These are phyloP conservation scores for Euplexia lucipara DNA, from an alignment of 2,888 invertebrate genomes.

Conservation along the genomic window DNA sequence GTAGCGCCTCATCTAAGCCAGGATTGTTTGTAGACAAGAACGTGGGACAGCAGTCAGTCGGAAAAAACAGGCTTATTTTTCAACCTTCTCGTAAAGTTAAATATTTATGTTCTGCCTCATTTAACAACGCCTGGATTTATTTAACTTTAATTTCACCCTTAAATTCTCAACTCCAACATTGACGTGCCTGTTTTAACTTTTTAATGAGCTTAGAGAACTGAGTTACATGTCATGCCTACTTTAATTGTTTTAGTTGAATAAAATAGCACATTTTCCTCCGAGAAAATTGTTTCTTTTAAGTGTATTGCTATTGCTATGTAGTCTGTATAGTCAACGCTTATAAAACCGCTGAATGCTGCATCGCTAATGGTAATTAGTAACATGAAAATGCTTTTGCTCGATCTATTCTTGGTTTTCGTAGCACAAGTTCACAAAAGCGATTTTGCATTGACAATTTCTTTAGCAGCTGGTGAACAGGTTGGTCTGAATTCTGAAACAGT, in stretches of 20 bases:
- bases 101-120: constrained; percentile 31
- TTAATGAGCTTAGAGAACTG: constrained; percentile 37
- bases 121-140: constrained; percentile 22
- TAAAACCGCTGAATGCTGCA: constrained; percentile 41
- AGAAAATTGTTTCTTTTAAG: constrained; percentile 24
- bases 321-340: constrained; percentile 35
- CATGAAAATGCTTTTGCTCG: constrained; percentile 14
- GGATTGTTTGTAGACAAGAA: constrained; percentile 53
- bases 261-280: constrained; percentile 3
- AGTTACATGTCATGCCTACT: constrained; percentile 1
- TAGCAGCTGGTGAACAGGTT: constrained; percentile 38
- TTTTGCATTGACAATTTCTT: constrained; percentile 30
- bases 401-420: constrained; percentile 12
- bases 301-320: constrained; percentile 3
- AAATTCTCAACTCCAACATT: constrained; percentile 42
- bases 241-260: constrained; percentile 25
- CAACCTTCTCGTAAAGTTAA: constrained; percentile 16
- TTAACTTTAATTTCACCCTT: constrained; percentile 36
- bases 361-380: constrained; percentile 29
- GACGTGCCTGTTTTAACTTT: constrained; percentile 45
- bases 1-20: constrained; percentile 62
- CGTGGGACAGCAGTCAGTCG: constrained; percentile 18
- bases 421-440: constrained; percentile 18
- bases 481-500: constrained; percentile 28
- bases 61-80: constrained; percentile 49